Evolutionary conservation across 2,113 vertebrate species (phyloP).

Genomic region (Anarhynchus alexandrinus): DNA sequence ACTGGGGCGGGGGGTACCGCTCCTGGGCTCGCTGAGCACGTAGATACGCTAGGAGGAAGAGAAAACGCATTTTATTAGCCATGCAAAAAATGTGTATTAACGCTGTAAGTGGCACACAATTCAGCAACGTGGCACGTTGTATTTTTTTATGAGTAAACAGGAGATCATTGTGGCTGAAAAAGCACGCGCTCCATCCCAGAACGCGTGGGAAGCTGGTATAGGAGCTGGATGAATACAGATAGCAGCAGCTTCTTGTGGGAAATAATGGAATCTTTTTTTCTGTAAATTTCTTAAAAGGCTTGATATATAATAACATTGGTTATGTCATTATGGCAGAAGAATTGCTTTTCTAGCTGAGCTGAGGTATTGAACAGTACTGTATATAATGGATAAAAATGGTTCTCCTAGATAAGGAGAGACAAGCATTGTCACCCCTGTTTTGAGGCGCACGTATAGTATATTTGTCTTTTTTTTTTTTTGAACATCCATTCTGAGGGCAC

Average conservation of each 20-base stretch:
- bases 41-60: not conserved
- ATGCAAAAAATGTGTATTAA: not conserved
- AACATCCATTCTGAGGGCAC: not conserved
- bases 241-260: not conserved
- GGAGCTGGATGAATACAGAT: not conserved
- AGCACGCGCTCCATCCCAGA: not conserved
- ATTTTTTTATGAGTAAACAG: not conserved
- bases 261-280: constrained; percentile 6
- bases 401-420: not conserved
- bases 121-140: not conserved
- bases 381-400: constrained; percentile 32
- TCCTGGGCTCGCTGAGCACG: not conserved
- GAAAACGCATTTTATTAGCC: not conserved
- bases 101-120: not conserved
- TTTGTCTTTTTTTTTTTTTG: not conserved
- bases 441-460: not conserved
- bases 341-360: constrained; percentile 20
- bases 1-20: not conserved
- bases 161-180: not conserved
- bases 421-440: not conserved
- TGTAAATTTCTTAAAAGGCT: constrained; percentile 5
- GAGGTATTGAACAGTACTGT: not conserved
- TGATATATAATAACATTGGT: not conserved
- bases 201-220: not conserved
- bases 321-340: constrained; percentile 1